Evolutionary conservation across 2,888 invertebrate genomes (phyloP), one percentile per base, ranked within the genome.

Genomic region (Oscheius myriophilus): DNA sequence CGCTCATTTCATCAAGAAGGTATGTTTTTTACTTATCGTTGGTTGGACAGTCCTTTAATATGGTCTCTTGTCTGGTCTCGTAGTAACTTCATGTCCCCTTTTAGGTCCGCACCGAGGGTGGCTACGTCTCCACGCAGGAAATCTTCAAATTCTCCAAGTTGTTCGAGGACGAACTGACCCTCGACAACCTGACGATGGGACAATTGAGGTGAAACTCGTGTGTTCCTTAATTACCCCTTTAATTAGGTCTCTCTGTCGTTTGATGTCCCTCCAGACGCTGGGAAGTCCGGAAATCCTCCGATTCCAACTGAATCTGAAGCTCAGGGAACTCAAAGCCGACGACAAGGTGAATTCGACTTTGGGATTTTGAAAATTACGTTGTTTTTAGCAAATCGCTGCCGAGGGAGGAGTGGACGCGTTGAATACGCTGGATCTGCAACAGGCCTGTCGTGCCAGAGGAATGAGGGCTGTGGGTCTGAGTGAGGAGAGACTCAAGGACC

Each of bases 381-480:
- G 26, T n/a, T 59, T 79, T 26, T 69, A 95, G 90, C 91, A 94
- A 89, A 98, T 99, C 79, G 91, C 93, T 62, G 93, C 93, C 83
- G 98, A 99, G 89, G 96, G 98, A 23, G 96, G 98, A 21, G 91
- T 97, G 2, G 92, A 94, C 69, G 91, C 92, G 26, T 89, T 99
- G 79, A 93, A 92, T 66, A 91, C 93, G 25, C 90, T 90, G 73
- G 98, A 99, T 88, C 89, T 98, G 66, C 98, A 98, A 87, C 92
- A 92, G 81, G 97, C 97, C 0, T 96, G 96, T 87, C 90, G 93
- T 82, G 91, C 93, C 0, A 90, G 98, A 72, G 98, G 96, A 4
- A 99, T 99, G 98, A 90, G 97, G 77, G 95, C 97, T 0, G 92
- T 96, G 84, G 98, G 98, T 73, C 90, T 98, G 72, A 92, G 95